These are phyloP conservation scores for Zaprionus ornatus DNA, from an alignment of 1,140 invertebrate species.

Conservation along the genomic window DNA sequence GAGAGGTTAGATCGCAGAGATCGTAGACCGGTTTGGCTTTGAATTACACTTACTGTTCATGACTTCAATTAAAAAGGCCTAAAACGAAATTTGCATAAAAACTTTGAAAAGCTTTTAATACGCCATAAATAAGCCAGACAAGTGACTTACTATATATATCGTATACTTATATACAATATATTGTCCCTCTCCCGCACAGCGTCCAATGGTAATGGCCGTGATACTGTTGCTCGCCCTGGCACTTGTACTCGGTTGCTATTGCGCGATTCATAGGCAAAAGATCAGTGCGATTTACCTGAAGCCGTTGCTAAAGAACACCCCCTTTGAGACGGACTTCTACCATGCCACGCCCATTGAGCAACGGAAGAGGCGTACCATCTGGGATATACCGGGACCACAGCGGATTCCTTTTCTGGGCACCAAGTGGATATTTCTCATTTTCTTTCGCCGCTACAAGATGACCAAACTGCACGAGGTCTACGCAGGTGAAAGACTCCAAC, in stretches of 20 bases:
- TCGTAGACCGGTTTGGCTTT: conserved; percentile 51
- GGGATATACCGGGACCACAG: conserved; percentile 89
- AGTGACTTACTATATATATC: conserved; percentile 13
- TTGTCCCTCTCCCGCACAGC: conserved; percentile 19
- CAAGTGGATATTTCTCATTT: conserved; percentile 88
- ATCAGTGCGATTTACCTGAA: conserved; percentile 64
- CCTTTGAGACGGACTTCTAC: conserved; percentile 63
- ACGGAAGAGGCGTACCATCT: conserved; percentile 55
- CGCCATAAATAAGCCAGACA: conserved; percentile 29
- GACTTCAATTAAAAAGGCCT: conserved; percentile 59
- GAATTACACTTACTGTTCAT: conserved; percentile 25
- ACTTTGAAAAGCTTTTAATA: conserved; percentile 40
- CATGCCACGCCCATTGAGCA: conserved; percentile 67
- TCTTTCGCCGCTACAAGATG: conserved; percentile 89
- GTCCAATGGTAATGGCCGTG: conserved; percentile 81
- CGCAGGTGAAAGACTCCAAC: conserved; percentile 86
- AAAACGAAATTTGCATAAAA: conserved; percentile 62
- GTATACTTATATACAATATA: neutral
- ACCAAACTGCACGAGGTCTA: conserved; percentile 92
- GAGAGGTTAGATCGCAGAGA: conserved; percentile 33
- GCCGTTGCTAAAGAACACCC: conserved; percentile 63
- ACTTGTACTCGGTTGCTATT: conserved; percentile 74
- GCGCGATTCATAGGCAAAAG: conserved; percentile 71
- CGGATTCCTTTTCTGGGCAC: conserved; percentile 91
- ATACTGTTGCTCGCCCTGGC: conserved; percentile 78